phyloP scores from a whole-genome alignment of 2,888 invertebrate genomes.

The Crepidodera aurea region DNA sequence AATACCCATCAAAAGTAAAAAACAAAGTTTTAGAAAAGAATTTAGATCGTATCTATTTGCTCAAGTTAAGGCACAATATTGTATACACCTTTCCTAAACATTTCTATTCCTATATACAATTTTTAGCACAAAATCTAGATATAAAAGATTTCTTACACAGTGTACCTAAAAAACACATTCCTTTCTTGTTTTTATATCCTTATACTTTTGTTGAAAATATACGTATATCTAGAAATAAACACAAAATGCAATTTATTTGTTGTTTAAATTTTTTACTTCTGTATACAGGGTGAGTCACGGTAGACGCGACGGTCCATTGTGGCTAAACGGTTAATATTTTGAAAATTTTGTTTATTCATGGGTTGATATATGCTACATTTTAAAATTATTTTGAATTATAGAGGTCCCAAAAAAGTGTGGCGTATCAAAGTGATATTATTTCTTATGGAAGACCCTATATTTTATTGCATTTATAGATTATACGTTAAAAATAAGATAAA shows the following conservation, averaged over 20 bases:
- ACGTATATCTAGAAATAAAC: constrained; percentile 7
- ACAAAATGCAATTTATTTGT: not conserved
- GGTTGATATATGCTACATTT: too few relatives aligned
- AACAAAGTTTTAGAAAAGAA: too few relatives aligned
- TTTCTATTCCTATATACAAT: constrained; percentile 29
- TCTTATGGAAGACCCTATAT: too few relatives aligned
- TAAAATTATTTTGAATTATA: too few relatives aligned
- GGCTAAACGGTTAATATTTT: too few relatives aligned
- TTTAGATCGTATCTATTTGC: constrained; percentile 32
- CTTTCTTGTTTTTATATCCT: constrained; percentile 18
- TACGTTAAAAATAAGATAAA: too few relatives aligned
- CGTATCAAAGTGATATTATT: too few relatives aligned
- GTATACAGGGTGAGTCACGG: too few relatives aligned
- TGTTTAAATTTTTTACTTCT: not conserved
- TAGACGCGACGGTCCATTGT: too few relatives aligned
- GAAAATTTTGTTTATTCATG: too few relatives aligned
- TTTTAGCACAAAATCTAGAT: constrained; percentile 29
- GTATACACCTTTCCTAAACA: constrained; percentile 30
- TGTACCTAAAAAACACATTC: constrained; percentile 11
- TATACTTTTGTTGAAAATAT: constrained; percentile 30
- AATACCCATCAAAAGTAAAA: not conserved
- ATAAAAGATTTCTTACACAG: constrained; percentile 1
- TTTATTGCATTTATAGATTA: too few relatives aligned
- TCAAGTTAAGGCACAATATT: constrained; percentile 39
- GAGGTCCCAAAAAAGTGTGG: too few relatives aligned